Evolutionary conservation across 2,888 invertebrate genomes (phyloP).

Genomic region (Ormyrus nitidulus): DNA sequence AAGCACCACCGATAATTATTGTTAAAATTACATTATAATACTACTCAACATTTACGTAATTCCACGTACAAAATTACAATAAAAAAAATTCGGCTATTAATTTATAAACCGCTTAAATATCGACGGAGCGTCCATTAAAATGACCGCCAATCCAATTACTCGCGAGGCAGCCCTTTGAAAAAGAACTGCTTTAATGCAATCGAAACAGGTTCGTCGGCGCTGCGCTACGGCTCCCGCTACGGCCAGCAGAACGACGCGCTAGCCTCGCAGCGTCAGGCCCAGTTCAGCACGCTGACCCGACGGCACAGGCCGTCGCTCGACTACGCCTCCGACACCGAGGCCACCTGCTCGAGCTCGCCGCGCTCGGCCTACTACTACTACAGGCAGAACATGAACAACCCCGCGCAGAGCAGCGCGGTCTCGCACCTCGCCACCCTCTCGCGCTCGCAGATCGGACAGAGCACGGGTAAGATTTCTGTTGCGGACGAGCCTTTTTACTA

Average conservation of each 20-base stretch:
- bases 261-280: slow-evolving; percentile 73
- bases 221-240: slow-evolving; percentile 72
- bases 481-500: background rate
- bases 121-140: no score
- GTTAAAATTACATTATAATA: no score
- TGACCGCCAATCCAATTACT: no score
- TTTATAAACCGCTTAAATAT: no score
- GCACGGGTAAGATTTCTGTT: slow-evolving; percentile 65
- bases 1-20: no score
- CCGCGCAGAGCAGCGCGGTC: slow-evolving; percentile 70
- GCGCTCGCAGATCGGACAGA: slow-evolving; percentile 73
- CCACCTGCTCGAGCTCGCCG: slow-evolving; percentile 84
- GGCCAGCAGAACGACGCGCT: slow-evolving; percentile 68
- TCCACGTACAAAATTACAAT: no score
- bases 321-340: slow-evolving; percentile 97
- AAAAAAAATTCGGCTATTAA: no score
- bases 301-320: slow-evolving; percentile 88
- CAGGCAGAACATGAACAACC: slow-evolving; percentile 72
- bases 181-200: no score
- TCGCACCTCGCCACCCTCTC: slow-evolving; percentile 73
- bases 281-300: slow-evolving; percentile 81
- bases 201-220: slow-evolving; percentile 67
- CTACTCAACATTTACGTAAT: no score
- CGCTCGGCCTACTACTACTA: slow-evolving; percentile 88
- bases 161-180: no score